Evolutionary conservation across 1,140 invertebrate genomes (phyloP), one percentile per base, ranked within the genome.

Genomic region (Cydia strobilella): DNA sequence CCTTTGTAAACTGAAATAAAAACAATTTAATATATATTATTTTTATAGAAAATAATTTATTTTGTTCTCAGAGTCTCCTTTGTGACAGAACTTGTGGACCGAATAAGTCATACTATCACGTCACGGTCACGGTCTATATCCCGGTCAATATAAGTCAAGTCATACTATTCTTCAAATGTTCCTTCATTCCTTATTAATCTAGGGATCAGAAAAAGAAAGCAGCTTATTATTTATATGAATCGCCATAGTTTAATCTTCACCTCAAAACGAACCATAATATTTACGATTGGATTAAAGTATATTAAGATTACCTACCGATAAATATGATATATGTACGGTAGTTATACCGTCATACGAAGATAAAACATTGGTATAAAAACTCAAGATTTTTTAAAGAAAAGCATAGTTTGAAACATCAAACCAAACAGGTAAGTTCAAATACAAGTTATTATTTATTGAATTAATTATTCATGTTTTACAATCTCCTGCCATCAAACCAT

Each of bases 401-500:
- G 63, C 63, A 66, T 66, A 66, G 63, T 66, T 66, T 66, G 63
- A 66, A 66, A 66, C 63, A 66, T 66, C 27, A 66, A 66, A 66
- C 63, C 63, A 66, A 31, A 66, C 63, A 66, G 63, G 63, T 66
- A n/a, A 66, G 63, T 66, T 54, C 5, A 18, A 54, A 54, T 54
- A 54, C 51, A 54, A 54, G 0, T 54, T 54, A 18, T 54, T n/a
- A 18, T n/a, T 54, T 13, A 54, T 54, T 54, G 2, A 45, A 45
- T 45, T 15, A 45, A 45, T 13, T 45, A 45, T 45, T 15, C 42
- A 4, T 15, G 13, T 45, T 45, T 45, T 13, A 45, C 9, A 51
- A 51, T 54, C n/a, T 18, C n/a, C 51, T 54, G 51, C 15, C n/a
- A 54, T 54, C 12, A n/a, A 9, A n/a, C 15, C n/a, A 54, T 54